Conservation (phyloP, 1,140 invertebrate species). For the Lithobius niger region DNA sequence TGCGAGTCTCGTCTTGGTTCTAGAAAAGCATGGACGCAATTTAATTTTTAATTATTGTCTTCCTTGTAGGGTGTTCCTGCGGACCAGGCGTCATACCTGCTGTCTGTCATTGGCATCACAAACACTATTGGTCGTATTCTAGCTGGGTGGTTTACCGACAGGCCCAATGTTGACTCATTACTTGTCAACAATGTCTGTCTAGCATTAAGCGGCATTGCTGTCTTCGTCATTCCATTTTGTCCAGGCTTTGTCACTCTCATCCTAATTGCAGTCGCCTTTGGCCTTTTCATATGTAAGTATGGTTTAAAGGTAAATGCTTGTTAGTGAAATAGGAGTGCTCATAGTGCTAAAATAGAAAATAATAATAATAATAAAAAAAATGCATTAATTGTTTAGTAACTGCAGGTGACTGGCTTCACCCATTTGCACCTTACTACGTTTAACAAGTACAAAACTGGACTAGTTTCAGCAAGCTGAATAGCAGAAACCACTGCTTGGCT, state of each 20-base stretch:
- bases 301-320: too few species aligned
- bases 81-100: conserved; percentile 63
- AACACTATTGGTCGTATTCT: conserved; percentile 55
- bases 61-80: conserved; percentile 54
- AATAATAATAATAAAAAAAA: too few species aligned
- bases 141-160: conserved; percentile 39
- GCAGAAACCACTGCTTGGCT: too few species aligned
- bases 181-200: conserved; percentile 90
- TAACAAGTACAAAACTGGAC: too few species aligned
- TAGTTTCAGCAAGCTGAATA: too few species aligned
- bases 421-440: too few species aligned
- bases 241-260: conserved; percentile 59
- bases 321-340: too few species aligned
- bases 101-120: conserved; percentile 91
- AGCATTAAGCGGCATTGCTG: conserved; percentile 71
- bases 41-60: neutral
- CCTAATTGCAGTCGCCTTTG: conserved; percentile 77
- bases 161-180: conserved; percentile 58
- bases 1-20: too few species aligned
- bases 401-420: too few species aligned
- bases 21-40: too few species aligned
- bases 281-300: conserved; percentile 85
- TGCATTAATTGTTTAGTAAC: too few species aligned
- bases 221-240: conserved; percentile 72
- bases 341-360: too few species aligned